Base-by-base conservation (phyloP, 2,888 invertebrate species). In the Cephus sareptanus region DNA sequence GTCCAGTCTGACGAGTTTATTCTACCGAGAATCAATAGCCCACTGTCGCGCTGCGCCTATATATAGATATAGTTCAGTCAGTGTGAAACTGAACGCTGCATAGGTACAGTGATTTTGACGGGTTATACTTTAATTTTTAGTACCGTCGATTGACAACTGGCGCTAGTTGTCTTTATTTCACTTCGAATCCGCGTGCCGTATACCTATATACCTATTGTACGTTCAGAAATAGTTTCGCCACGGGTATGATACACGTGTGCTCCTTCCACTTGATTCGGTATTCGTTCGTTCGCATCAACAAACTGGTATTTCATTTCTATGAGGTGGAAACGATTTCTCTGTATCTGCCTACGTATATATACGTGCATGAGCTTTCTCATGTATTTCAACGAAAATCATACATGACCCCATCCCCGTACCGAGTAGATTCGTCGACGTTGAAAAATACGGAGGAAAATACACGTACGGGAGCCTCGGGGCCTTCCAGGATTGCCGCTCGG, bases 211-310 rank as follows among this genome's bases (percentile, higher is more conserved):
- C 1, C 6, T 40, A 1, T 15, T 33, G 15, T 35, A 75, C 3
- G 1, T 9, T 12, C 69, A 34, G 34, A 34, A 9, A 30, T n/a
- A 30, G 35, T 34, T 69, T 56, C 34, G 73, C n/a, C 77, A 56
- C 70, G 40, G 73, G 77, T 35, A 77, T 74, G 71, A 73, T 75
- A 68, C 75, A n/a, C n/a, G n/a, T n/a, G 34, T 69, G 40, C 37
- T 35, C 40, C 33, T 13, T 75, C 33, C 69, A 68, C 35, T 73
- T 35, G 34, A 56, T 74, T 69, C 68, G 33, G 12, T 30, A 75
- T 74, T 15, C 69, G 33, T 30, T 75, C 31, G 34, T 69, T 69
- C 74, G 31, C 35, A 4, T 69, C 34, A 31, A 23, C 56, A 23
- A 56, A 56, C 56, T 23, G 56, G 9, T 56, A 56, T 56, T 56